These are phyloP conservation scores for Ericerus pela DNA, from an alignment of 1,140 invertebrate species.

Conservation along the genomic window DNA sequence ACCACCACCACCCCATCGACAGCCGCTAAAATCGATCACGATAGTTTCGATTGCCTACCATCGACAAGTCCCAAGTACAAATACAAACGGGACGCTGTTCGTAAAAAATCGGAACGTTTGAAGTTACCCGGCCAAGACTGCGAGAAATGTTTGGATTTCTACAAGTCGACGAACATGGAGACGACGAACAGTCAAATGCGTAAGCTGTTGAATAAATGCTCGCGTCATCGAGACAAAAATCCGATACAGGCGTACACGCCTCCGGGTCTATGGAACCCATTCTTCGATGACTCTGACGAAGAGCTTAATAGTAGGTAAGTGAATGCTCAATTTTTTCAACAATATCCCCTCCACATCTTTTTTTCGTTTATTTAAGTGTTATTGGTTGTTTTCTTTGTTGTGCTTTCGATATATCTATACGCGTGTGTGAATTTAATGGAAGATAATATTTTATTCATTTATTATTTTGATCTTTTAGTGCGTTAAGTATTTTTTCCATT, in stretches of 20 bases:
- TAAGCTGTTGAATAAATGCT: slow-evolving; percentile 33
- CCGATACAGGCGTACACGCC: slow-evolving; percentile 30
- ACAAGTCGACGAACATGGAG: slow-evolving; percentile 24
- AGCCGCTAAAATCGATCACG: too few species aligned
- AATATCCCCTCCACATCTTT: too few species aligned
- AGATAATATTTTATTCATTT: too few species aligned
- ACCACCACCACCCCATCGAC: too few species aligned
- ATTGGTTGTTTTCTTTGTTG: too few species aligned
- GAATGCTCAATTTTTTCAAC: too few species aligned
- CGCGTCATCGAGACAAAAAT: slow-evolving; percentile 33
- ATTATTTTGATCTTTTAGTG: too few species aligned
- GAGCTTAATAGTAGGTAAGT: too few species aligned
- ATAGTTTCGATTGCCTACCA: not conserved
- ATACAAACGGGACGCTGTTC: slow-evolving; percentile 27
- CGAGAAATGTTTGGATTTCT: slow-evolving; percentile 31
- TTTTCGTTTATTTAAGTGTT: too few species aligned
- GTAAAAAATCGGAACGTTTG: slow-evolving; percentile 30
- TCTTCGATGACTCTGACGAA: slow-evolving; percentile 3
- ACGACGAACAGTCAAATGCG: slow-evolving; percentile 29
- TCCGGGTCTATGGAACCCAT: slow-evolving; percentile 25
- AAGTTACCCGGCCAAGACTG: slow-evolving; percentile 32
- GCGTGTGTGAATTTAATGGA: too few species aligned
- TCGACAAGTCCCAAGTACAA: slow-evolving; percentile 10
- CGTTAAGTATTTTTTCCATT: too few species aligned
- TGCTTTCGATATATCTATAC: too few species aligned